Evolutionary conservation across 37 sponge, comb jelly and placozoan species (phyloP).

Genomic region (Tethya wilhelma): DNA sequence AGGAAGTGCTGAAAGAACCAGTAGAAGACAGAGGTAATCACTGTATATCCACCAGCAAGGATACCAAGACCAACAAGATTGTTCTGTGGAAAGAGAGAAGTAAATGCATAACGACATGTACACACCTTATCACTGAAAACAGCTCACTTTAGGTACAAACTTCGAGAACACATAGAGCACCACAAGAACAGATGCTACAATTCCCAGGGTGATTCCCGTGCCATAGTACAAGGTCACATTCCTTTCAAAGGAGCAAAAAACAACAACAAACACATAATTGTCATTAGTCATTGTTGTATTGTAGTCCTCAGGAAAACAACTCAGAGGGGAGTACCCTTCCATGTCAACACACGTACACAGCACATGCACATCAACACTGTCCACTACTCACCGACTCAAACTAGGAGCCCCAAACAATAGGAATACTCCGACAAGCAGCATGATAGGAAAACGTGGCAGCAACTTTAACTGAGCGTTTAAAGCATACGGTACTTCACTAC

Average conservation of each 20-base stretch:
- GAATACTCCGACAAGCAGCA: conserved; percentile 42
- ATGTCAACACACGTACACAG: no score
- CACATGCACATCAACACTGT: no score
- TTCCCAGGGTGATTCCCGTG: conserved; percentile 57
- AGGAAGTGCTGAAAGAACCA: conserved; percentile 38
- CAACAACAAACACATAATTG: no score
- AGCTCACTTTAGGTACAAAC: conserved; percentile 61
- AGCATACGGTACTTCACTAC: background rate
- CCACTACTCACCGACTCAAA: conserved; percentile 50
- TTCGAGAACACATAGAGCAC: conserved; percentile 68
- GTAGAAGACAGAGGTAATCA: conserved; percentile 28
- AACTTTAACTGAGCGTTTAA: background rate
- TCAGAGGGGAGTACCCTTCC: no score
- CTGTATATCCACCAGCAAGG: conserved; percentile 45
- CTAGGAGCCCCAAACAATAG: conserved; percentile 60
- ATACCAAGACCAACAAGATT: conserved; percentile 51
- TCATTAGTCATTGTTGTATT: conserved; percentile 1
- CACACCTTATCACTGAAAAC: background rate
- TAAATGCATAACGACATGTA: background rate
- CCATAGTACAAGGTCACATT: conserved; percentile 60
- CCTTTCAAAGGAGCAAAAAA: conserved; percentile 25
- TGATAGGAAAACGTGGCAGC: background rate
- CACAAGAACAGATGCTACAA: conserved; percentile 66
- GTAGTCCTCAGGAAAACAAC: no score
- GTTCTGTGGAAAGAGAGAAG: conserved; percentile 8